Evolutionary conservation across 1,140 invertebrate species (phyloP), one percentile per base, ranked within the genome.

Genomic region (Magallana angulata): DNA sequence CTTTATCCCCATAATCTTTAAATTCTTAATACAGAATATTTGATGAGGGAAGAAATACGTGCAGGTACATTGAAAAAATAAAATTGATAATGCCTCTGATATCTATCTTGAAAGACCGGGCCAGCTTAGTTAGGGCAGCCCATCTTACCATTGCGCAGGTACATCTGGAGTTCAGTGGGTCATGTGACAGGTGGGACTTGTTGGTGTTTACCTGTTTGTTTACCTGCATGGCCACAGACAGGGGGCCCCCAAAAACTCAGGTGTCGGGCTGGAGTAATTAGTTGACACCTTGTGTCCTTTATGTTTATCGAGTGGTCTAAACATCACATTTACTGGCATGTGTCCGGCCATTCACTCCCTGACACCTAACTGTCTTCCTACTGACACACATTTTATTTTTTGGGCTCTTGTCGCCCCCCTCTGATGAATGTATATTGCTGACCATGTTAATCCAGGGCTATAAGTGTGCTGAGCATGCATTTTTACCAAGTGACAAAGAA

Each of bases 171-270:
- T 36, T 76, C 36, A 76, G 18, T 30, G 24, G 68, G 68, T 76
- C 68, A 76, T 18, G 2, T 30, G 68, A 76, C 24, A 76, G 18
- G 24, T 30, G 24, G 0, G 24, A 7, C 24, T 36, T 76, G 68
- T 76, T 76, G 24, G 24, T 76, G 68, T 76, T 76, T 76, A 76
- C 68, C 24, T 76, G 68, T 71, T 71, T 71, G 64, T 76, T 76
- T 76, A 76, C 24, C 30, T 76, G 36, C 36, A 48, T 48, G 68
- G 24, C 68, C 68, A 76, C 60, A 62, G 60, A 62, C 60, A 62
- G 60, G n/a, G n/a, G 60, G 68, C 24, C 18, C 68, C 24, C 11
- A 48, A 48, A 48, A 48, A 76, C 68, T 76, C 68, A 76, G 68
- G 68, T 76, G 68, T 76, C 68, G 36, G 9, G 12, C 68, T 12